Base-by-base conservation (phyloP, 2,113 vertebrate species). In the Thunnus maccoyii region DNA sequence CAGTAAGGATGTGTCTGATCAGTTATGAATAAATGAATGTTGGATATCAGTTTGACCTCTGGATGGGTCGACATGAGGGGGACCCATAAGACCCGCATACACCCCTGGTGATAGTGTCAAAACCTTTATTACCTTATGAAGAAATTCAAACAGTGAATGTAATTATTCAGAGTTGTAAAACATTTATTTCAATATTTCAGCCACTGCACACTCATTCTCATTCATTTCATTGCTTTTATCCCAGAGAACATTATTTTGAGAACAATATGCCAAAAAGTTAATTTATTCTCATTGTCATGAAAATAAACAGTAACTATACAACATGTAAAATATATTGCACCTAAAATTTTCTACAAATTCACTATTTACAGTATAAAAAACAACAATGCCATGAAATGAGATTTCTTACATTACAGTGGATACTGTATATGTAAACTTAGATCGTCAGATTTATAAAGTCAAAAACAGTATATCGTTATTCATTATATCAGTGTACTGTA, bases 311-410 rank as follows among this genome's bases (percentile, higher is more conserved):
- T 17, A 69, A 57, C 36, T 50, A 60, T 51, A 78, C 14, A 79
- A 48, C 46, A 77, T 81, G 64, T 72, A 16, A 76, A 90, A 87
- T 80, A 75, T 72, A 72, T n/a, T 63, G 71, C 60, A 82, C 30
- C 56, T 22, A 80, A 52, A 77, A 18, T 75, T 27, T 17, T 76
- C 83, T 63, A 88, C 70, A 89, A 87, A 79, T 60, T 64, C 62
- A 56, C 73, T 83, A 89, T 88, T 13, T 88, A 92, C 62, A 89
- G 30, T 87, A 82, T 83, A 82, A 88, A 94, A 88, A 80, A 58
- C n/a, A 86, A 44, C 4, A 76, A 47, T 4, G 44, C 2, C 20
- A 56, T 18, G 9, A 1, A 58, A 78, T 62, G 9, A 5, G 0
- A 25, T 50, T 51, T 56, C 18, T 80, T 72, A 78, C 57, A 68